These are phyloP conservation scores for Andrena marginata DNA, from an alignment of 2,888 invertebrate genomes.

Conservation along the genomic window DNA sequence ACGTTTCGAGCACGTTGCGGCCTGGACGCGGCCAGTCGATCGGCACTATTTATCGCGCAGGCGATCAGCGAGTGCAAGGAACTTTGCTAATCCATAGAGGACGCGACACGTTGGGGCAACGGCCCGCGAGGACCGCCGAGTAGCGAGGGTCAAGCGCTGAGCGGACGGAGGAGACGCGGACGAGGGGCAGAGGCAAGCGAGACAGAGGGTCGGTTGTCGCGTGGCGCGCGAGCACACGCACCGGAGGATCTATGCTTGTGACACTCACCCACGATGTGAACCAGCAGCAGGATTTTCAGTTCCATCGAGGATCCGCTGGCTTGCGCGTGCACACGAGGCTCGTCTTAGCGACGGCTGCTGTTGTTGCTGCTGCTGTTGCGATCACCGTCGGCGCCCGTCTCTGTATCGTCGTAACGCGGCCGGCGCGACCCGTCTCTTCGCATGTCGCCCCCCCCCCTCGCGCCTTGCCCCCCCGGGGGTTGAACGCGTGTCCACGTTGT, in stretches of 20 bases:
- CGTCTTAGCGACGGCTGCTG: neutral
- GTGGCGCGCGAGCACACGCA: neutral
- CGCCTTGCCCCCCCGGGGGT: constrained; percentile 2
- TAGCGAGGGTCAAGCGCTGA: no score
- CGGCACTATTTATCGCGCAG: no score
- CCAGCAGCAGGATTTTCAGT: constrained; percentile 77
- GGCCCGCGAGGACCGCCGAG: constrained; percentile 25
- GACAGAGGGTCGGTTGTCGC: constrained; percentile 32
- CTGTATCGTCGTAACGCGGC: constrained; percentile 54
- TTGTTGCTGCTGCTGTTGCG: neutral
- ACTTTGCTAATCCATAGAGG: constrained; percentile 49
- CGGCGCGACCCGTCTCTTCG: constrained; percentile 68
- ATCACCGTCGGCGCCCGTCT: constrained; percentile 39
- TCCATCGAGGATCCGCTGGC: constrained; percentile 75
- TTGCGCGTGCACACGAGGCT: neutral
- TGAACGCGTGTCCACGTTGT: constrained; percentile 30
- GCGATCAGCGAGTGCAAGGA: no score
- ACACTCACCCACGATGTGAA: constrained; percentile 72
- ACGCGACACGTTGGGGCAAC: constrained; percentile 49
- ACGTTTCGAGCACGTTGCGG: no score
- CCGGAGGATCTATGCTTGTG: no score
- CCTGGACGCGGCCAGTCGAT: no score
- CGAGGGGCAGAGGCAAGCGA: constrained; percentile 15
- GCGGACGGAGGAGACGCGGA: no score
- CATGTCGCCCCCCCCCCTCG: constrained; percentile 63